A percentile compares a stretch with the other conserved stretches of the same genome.
These are phyloP conservation scores for Opisthocomus hoazin DNA, from an alignment of 2,113 vertebrate genomes.

Conservation along the genomic window DNA sequence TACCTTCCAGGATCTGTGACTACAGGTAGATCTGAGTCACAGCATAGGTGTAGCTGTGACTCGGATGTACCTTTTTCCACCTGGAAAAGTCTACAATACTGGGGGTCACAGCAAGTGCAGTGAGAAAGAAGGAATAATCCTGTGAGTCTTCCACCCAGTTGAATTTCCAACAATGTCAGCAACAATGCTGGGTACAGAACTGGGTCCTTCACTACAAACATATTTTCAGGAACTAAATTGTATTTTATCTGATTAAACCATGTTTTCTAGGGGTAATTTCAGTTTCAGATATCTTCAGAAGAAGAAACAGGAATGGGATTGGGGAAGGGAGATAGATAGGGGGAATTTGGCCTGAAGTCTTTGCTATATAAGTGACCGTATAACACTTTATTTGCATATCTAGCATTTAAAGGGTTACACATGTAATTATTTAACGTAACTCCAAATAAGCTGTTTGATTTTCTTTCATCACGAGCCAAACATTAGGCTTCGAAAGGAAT, in stretches of 20 bases:
- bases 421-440: conserved; percentile 75
- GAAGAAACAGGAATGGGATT: not conserved
- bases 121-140: not conserved
- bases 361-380: conserved; percentile 17
- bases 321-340: not conserved
- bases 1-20: not conserved
- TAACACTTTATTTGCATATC: conserved; percentile 71
- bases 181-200: not conserved
- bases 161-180: not conserved
- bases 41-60: accelerated
- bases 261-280: not conserved
- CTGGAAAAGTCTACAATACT: not conserved
- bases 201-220: not conserved
- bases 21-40: too few relatives aligned
- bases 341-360: not conserved
- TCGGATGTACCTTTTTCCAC: not conserved
- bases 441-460: conserved; percentile 69
- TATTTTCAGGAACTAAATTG: not conserved
- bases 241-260: not conserved
- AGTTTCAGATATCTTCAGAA: not conserved
- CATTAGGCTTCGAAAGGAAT: conserved; percentile 75
- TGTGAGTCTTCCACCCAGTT: not conserved
- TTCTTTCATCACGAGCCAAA: conserved; percentile 78
- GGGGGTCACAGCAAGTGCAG: not conserved
- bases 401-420: conserved; percentile 74